Evolutionary conservation across 2,113 vertebrate species (phyloP), one percentile per base, ranked within the genome.

Genomic region (Siniperca chuatsi): DNA sequence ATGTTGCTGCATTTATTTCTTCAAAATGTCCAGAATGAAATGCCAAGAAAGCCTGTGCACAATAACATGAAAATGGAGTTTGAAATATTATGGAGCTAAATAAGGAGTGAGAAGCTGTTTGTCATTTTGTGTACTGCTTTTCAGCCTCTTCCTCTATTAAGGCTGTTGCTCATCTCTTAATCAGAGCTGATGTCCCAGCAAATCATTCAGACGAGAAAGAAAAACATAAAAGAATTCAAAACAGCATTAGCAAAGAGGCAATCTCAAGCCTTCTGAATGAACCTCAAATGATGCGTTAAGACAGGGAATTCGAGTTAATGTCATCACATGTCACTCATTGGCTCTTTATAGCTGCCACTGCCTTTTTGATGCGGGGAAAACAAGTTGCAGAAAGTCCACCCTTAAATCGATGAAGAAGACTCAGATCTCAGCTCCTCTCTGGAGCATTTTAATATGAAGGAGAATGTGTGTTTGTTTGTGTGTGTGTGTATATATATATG

Each of bases 301-400:
- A 94, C 87, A 82, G 85, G 85, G 91, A 93, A 94, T 93, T 91
- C 75, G 83, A 92, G 86, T 90, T 93, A 92, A 94, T 95, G 92
- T 93, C 91, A 93, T 93, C 89, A 78, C 87, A 87, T 90, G 94
- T 94, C 95, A 94, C 87, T 96, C 94, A 94, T 74, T 4, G 84
- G 58, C 75, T 88, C 78, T 82, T 85, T 88, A 72, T 40, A 81
- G 74, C 52, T 55, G 82, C 81, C 75, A 48, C 8, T 88, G 83
- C 58, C 84, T 90, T 87, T 90, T 78, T 89, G 86, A 92, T 81
- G 87, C 65, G 9, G 69, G 54, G 62, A 82, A 93, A 85, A 90
- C 75, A 88, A 89, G 83, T 79, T 18, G n/a, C 81, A 79, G 78
- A 87, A 92, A 91, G 84, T 90, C 86, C 83, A 74, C 50, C 79